Conservation (phyloP, 2,797 vertebrate species). For the Propithecus perrieri region DNA sequence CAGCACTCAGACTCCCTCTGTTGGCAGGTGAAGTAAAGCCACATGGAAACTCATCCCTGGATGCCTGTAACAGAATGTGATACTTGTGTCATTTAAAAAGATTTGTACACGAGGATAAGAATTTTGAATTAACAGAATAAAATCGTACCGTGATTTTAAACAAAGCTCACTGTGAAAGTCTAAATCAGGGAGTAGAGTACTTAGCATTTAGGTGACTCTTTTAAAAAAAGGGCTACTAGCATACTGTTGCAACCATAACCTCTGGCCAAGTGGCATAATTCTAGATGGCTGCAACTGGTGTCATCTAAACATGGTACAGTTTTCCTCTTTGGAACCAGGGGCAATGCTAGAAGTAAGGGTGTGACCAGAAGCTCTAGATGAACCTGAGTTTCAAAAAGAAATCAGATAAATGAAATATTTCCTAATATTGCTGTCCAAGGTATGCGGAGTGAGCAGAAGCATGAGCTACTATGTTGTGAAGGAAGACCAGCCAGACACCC, state of each 20-base stretch:
- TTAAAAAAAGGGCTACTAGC: background rate
- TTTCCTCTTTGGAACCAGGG: constrained; percentile 13
- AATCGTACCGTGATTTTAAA: background rate
- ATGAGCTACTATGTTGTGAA: background rate
- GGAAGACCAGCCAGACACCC: background rate
- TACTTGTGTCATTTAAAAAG: background rate
- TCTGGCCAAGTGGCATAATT: background rate
- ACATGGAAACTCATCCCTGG: constrained; percentile 93
- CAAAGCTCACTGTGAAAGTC: constrained; percentile 35
- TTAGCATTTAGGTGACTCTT: background rate
- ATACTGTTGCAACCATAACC: background rate
- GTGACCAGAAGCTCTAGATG: background rate
- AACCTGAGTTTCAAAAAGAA: constrained; percentile 32
- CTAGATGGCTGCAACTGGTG: background rate
- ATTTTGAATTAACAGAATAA: constrained; percentile 33
- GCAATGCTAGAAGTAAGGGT: background rate
- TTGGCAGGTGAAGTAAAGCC: constrained; percentile 86
- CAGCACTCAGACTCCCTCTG: constrained; percentile 89
- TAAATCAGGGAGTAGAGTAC: background rate
- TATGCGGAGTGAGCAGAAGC: background rate
- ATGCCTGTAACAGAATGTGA: constrained; percentile 87
- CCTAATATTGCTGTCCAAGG: background rate
- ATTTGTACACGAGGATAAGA: background rate
- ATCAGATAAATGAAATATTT: background rate
- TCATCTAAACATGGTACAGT: background rate